A percentile compares a stretch with the other conserved stretches of the same genome.
phyloP scores from a whole-genome alignment of 2,888 invertebrate species.

The Noctua janthe region DNA sequence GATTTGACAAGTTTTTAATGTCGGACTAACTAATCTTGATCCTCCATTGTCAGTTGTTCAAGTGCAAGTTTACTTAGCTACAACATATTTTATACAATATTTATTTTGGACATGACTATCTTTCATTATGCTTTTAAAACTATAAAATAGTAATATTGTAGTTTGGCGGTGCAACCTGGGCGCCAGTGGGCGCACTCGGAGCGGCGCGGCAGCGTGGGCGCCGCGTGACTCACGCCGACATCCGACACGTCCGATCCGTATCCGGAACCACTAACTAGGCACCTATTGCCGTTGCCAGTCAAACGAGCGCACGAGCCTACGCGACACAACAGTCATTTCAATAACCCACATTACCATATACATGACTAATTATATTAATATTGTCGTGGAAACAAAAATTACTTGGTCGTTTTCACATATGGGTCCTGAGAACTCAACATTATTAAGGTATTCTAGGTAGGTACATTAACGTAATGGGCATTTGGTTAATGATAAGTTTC shows the following conservation, averaged over 20 bases:
- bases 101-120: slow-evolving; percentile 12
- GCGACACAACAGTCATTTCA: slow-evolving; percentile 81
- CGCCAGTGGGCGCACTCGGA: slow-evolving; percentile 69
- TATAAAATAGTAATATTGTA: slow-evolving; percentile 37
- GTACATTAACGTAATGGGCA: not conserved
- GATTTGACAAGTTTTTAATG: slow-evolving; percentile 3
- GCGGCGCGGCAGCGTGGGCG: slow-evolving; percentile 75
- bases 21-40: slow-evolving; percentile 56
- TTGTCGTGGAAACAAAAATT: slow-evolving; percentile 14
- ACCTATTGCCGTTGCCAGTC: slow-evolving; percentile 82
- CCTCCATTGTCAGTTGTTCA: slow-evolving; percentile 9
- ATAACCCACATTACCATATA: slow-evolving; percentile 74
- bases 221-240: slow-evolving; percentile 90
- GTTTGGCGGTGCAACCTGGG: slow-evolving; percentile 60
- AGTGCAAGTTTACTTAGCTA: not conserved
- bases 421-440: not conserved
- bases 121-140: slow-evolving; percentile 5
- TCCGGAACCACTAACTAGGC: slow-evolving; percentile 90
- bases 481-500: not conserved
- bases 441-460: not conserved
- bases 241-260: slow-evolving; percentile 91
- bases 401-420: not conserved
- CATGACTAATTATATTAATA: slow-evolving; percentile 60
- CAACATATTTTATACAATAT: not conserved
- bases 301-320: slow-evolving; percentile 82